A percentile compares a stretch with the other conserved stretches of the same genome.
phyloP scores from a whole-genome alignment of 2,113 vertebrate genomes.

The Peromyscus californicus region DNA sequence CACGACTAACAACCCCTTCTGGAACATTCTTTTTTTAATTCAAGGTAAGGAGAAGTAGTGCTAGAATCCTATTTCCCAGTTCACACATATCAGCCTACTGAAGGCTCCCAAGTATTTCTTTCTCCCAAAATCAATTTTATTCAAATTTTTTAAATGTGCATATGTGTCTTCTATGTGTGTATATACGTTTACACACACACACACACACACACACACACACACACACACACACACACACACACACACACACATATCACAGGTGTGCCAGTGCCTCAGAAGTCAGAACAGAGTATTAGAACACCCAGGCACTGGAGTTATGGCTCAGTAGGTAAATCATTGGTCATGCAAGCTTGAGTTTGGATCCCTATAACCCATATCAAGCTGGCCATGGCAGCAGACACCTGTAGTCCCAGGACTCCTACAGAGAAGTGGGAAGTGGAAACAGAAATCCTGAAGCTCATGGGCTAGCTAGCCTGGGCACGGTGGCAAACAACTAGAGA shows the following conservation, averaged over 20 bases:
- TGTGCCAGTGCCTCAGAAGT: not conserved
- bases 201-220: not conserved
- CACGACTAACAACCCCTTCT: conserved; percentile 16
- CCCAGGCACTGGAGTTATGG: not conserved
- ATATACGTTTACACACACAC: not conserved
- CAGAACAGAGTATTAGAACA: not conserved
- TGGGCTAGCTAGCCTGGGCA: not conserved
- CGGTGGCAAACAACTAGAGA: not conserved
- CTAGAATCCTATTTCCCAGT: conserved; percentile 16
- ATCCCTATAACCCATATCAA: not conserved
- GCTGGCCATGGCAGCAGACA: not conserved
- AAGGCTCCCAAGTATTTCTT: not conserved
- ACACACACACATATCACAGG: not conserved
- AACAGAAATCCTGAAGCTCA: not conserved
- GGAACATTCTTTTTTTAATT: conserved; percentile 18
- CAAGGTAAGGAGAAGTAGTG: conserved; percentile 25
- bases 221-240: not conserved
- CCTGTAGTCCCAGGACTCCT: not conserved
- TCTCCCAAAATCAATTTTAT: conserved; percentile 28
- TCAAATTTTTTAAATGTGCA: not conserved
- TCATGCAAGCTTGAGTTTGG: not conserved
- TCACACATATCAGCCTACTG: not conserved
- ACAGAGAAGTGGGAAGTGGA: not conserved
- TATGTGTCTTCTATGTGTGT: not conserved
- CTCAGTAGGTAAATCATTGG: not conserved